Conservation (phyloP, 2,797 vertebrate species). For the Sebastes wilsoni region DNA sequence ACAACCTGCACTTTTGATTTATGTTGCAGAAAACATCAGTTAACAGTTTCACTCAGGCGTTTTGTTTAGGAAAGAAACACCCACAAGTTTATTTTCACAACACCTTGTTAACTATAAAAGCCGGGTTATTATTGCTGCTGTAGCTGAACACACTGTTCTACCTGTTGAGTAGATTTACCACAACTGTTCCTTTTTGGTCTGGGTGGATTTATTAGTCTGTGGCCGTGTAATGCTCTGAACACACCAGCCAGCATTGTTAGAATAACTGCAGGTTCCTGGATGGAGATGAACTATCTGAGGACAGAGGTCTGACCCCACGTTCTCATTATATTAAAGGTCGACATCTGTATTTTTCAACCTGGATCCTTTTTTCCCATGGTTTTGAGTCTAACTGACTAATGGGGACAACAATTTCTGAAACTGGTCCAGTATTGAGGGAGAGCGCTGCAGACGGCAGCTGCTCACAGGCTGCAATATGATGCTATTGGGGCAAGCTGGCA, state of each 20-base stretch:
- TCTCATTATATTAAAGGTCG: not conserved
- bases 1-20: not conserved
- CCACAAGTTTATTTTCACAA: not conserved
- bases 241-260: slow-evolving; percentile 34
- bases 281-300: not conserved
- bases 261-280: slow-evolving; percentile 43
- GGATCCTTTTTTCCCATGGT: no score
- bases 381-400: no score
- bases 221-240: not conserved
- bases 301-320: not conserved
- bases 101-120: not conserved
- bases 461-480: no score
- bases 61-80: not conserved
- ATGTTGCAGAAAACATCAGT: not conserved
- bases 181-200: not conserved
- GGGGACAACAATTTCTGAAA: no score
- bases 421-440: no score
- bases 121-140: not conserved
- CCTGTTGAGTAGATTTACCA: slow-evolving; percentile 33
- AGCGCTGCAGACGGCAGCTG: no score
- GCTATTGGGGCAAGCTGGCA: no score
- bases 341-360: not conserved
- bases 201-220: slow-evolving; percentile 24
- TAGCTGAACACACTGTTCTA: not conserved
- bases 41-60: not conserved